Conservation (phyloP, 1,140 invertebrate genomes). For the Formica selysi region DNA sequence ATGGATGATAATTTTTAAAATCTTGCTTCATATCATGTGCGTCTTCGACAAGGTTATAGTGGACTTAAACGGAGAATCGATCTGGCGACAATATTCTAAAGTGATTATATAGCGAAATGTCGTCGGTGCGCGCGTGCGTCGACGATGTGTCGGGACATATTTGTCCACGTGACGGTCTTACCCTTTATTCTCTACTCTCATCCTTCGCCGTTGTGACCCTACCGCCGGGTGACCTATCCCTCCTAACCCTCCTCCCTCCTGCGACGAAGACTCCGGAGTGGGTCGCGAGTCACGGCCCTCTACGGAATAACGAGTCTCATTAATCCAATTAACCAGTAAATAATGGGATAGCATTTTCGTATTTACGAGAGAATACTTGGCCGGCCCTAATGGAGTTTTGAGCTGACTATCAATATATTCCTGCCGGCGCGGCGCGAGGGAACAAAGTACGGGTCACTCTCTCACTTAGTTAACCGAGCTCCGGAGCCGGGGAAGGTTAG, state of each 20-base stretch:
- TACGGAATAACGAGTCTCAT: constrained; percentile 87
- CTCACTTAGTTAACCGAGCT: constrained; percentile 82
- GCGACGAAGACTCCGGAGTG: constrained; percentile 62
- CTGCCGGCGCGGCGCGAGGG: constrained; percentile 78
- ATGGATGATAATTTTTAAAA: background rate
- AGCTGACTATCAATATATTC: constrained; percentile 87
- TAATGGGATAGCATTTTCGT: constrained; percentile 87
- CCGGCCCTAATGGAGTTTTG: constrained; percentile 86
- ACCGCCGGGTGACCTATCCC: constrained; percentile 59
- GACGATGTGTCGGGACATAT: constrained; percentile 74
- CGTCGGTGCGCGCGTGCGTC: constrained; percentile 35
- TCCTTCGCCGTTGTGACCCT: constrained; percentile 68
- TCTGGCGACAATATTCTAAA: constrained; percentile 49
- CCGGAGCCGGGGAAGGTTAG: constrained; percentile 57
- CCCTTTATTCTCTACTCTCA: constrained; percentile 68
- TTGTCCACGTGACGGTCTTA: constrained; percentile 81
- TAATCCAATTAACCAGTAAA: constrained; percentile 88
- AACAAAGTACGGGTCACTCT: constrained; percentile 85
- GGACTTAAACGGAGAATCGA: background rate
- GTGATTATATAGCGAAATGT: constrained; percentile 23
- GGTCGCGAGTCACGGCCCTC: constrained; percentile 82
- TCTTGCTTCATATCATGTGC: background rate
- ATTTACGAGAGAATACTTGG: constrained; percentile 85
- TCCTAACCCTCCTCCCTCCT: constrained; percentile 70
- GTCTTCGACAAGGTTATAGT: background rate